Conservation (phyloP, 1,140 invertebrate species). For the Listronotus oregonensis region DNA sequence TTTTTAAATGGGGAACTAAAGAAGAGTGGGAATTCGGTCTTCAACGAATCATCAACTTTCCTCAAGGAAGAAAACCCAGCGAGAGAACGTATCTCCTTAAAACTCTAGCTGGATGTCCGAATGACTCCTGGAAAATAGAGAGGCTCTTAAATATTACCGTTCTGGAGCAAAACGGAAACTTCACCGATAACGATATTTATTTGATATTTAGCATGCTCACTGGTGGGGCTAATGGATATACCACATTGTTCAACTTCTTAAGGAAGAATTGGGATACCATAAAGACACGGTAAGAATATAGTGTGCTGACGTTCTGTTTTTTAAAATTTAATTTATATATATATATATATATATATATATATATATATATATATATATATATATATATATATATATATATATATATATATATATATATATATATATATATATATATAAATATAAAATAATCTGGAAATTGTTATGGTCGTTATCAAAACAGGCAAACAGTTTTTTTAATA, state of each 20-base stretch:
- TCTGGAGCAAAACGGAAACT: conserved; percentile 68
- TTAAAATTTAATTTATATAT: too few relatives aligned
- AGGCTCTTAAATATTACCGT: conserved; percentile 70
- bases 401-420: too few relatives aligned
- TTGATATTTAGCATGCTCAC: conserved; percentile 74
- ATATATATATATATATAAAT: neutral
- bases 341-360: too few relatives aligned
- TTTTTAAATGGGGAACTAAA: conserved; percentile 75
- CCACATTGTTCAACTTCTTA: conserved; percentile 71
- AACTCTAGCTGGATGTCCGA: conserved; percentile 74
- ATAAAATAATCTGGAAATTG: neutral
- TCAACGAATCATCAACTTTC: conserved; percentile 73
- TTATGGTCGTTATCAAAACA: too few relatives aligned
- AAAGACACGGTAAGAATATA: conserved; percentile 63
- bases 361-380: too few relatives aligned
- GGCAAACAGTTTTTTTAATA: too few relatives aligned
- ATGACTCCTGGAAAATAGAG: conserved; percentile 68
- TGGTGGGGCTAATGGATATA: conserved; percentile 68
- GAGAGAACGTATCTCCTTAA: conserved; percentile 77
- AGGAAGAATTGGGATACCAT: conserved; percentile 68
- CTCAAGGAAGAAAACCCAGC: conserved; percentile 66
- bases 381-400: too few relatives aligned
- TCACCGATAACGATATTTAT: conserved; percentile 73
- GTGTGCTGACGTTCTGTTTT: too few relatives aligned
- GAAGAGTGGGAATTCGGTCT: conserved; percentile 81